A percentile compares a stretch with the other conserved stretches of the same genome.
Evolutionary conservation across 2,113 vertebrate species (phyloP).

Genomic region (western clawed frog (Xenopus tropicalis)): UCB_Xtro_10.0 CM004449.2:26892001-26892500

Average conservation of each 20-base stretch:
- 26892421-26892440: conserved; percentile 13
- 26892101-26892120: too few relatives aligned
- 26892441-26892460: not conserved
- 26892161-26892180: conserved; percentile 77
- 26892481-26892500: too few relatives aligned
- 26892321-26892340: conserved; percentile 43
- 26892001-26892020: too few relatives aligned
- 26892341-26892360: conserved; percentile 45
- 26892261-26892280: conserved; percentile 74
- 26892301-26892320: conserved; percentile 1
- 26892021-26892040: too few relatives aligned
- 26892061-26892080: too few relatives aligned
- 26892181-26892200: conserved; percentile 66
- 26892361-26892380: conserved; percentile 47
- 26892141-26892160: conserved; percentile 33
- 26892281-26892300: conserved; percentile 60
- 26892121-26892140: not conserved
- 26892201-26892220: conserved; percentile 66
- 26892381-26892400: conserved; percentile 47
- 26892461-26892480: too few relatives aligned
- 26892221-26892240: conserved; percentile 73
- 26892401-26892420: conserved; percentile 42
- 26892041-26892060: too few relatives aligned
- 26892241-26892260: conserved; percentile 70
- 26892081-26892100: too few relatives aligned